Evolutionary conservation across 2,113 vertebrate genomes (phyloP).

Genomic region (Paradoxurus hermaphroditus): DNA sequence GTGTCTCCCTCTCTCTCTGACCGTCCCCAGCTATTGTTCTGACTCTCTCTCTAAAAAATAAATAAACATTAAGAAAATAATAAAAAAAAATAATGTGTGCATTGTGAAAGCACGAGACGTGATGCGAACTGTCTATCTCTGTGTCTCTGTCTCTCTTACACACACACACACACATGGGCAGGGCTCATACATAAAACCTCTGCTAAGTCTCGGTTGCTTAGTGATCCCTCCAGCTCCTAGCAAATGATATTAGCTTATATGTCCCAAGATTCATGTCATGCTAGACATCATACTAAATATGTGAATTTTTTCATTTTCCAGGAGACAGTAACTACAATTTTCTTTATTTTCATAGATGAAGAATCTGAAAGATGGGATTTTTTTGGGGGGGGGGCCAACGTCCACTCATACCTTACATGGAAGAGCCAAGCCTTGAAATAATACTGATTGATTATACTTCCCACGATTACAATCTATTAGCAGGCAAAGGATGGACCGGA

Average conservation of each 20-base stretch:
- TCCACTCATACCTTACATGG: neutral
- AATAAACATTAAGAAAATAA: no score
- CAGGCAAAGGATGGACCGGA: neutral
- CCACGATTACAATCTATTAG: neutral
- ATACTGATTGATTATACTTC: neutral
- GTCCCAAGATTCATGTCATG: neutral
- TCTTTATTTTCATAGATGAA: neutral
- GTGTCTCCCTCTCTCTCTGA: no score
- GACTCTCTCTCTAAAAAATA: no score
- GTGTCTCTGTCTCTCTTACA: neutral
- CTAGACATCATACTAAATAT: neutral
- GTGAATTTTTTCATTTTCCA: neutral
- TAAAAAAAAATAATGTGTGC: no score
- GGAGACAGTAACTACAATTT: neutral
- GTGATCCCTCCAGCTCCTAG: neutral
- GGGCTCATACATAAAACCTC: neutral
- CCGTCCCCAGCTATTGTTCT: no score
- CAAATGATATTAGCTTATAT: neutral
- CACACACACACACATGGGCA: neutral
- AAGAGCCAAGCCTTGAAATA: neutral
- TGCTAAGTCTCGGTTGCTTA: constrained; percentile 22
- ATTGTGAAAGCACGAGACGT: neutral
- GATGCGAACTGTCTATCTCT: neutral
- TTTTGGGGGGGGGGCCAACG: neutral
- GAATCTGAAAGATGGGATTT: neutral